Percentiles rank a stretch among this genome's conserved stretches.
phyloP scores from a whole-genome alignment of 2,113 vertebrate species.

The Sander lucioperca region DNA sequence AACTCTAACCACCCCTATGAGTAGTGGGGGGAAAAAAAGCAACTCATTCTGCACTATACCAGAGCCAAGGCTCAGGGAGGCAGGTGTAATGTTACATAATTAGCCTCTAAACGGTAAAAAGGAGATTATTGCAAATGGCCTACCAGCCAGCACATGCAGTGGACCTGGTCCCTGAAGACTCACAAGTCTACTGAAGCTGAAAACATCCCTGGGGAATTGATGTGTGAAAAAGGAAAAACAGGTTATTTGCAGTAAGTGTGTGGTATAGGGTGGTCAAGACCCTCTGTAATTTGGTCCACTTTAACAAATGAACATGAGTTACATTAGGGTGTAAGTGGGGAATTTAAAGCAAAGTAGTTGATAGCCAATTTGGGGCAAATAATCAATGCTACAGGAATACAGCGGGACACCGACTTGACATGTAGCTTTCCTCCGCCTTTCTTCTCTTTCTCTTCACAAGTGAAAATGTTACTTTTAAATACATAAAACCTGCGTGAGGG shows the following conservation, averaged over 20 bases:
- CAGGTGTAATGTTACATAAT: conserved; percentile 90
- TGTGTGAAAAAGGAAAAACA: conserved; percentile 71
- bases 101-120: conserved; percentile 88
- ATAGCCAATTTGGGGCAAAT: neutral
- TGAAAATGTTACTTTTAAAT: conserved; percentile 52
- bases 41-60: conserved; percentile 75
- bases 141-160: conserved; percentile 84
- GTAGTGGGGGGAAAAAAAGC: conserved; percentile 54
- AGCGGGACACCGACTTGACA: conserved; percentile 41
- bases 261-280: conserved; percentile 30
- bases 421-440: conserved; percentile 25
- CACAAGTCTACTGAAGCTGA: conserved; percentile 72
- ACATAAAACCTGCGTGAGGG: conserved; percentile 20
- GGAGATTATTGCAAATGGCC: conserved; percentile 87
- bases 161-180: conserved; percentile 76
- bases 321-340: conserved; percentile 31
- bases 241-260: conserved; percentile 66
- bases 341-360: conserved; percentile 20
- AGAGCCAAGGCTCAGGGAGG: conserved; percentile 82
- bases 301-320: conserved; percentile 52
- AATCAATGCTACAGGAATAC: neutral
- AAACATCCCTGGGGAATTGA: conserved; percentile 70
- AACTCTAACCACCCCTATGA: conserved; percentile 84
- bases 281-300: conserved; percentile 47
- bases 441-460: conserved; percentile 18